A percentile compares a stretch with the other conserved stretches of the same genome.
Conservation (phyloP, 2,888 invertebrate species). For the Athripsodes cinereus region DNA sequence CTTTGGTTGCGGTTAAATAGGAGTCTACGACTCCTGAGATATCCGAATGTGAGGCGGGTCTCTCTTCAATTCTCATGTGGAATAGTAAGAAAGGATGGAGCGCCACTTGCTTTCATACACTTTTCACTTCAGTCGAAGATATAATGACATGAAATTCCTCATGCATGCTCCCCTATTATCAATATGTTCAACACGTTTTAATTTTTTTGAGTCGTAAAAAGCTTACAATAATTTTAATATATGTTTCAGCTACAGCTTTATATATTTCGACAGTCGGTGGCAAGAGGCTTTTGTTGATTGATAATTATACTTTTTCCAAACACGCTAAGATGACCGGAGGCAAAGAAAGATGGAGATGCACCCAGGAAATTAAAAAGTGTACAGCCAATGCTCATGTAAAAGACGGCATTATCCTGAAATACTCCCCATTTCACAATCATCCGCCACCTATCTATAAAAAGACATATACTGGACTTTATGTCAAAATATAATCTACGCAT, state of each 20-base stretch:
- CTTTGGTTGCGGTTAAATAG: no score
- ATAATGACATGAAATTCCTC: no score
- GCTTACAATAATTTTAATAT: no score
- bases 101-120: no score
- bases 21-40: no score
- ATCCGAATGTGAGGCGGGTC: no score
- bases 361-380: constrained; percentile 31
- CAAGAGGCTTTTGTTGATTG: neutral
- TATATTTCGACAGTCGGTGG: neutral
- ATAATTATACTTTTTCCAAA: neutral
- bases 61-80: no score
- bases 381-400: constrained; percentile 37
- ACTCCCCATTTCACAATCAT: neutral
- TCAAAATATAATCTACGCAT: neutral
- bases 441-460: neutral
- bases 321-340: neutral
- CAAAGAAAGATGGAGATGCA: constrained; percentile 6
- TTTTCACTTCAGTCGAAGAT: no score
- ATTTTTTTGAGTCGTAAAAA: no score
- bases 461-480: neutral
- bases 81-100: no score
- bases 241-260: neutral
- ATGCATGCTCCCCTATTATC: no score
- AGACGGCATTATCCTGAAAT: constrained; percentile 31
- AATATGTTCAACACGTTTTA: no score